Base-by-base conservation (phyloP, 2,113 vertebrate genomes). In the Hoplias malabaricus region DNA sequence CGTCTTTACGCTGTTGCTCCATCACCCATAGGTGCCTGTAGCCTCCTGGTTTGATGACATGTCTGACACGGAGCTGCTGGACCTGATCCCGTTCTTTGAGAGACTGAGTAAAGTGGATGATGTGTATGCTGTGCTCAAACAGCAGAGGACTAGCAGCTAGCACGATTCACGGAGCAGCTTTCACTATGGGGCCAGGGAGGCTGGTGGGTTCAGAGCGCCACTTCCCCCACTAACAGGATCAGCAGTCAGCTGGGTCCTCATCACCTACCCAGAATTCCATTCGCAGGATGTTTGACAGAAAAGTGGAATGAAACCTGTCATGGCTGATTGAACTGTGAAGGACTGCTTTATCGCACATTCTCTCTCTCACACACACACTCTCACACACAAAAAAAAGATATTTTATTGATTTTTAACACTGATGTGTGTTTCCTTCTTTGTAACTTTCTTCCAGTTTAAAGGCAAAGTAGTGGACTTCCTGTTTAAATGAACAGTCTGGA, bases 41-140 rank as follows among this genome's bases (percentile, higher is more conserved):
- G 94, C 91, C 10, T 99, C 98, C 10, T 99, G 98, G 98, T 99
- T 99, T 23, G 96, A 99, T 50, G 97, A 99, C 91, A 97, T 94
- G 95, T 93, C 94, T 0, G 98, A 99, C 92, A 98, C 95, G 0
- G 98, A 99, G 84, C 94, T 99, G 70, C 93, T 98, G 0, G 96
- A 99, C 79, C 94, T 99, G 46, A 91, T 99, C 84, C 98, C 98
- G 1, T 97, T 98, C 91, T 99, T 99, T 3, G 98, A 99, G 90
- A 94, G 94, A 91, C 94, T 99, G 61, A 97, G 95, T 91, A 94
- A 93, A 46, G 95, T 93, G 87, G 96, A 98, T 0, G 93, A 98
- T 1, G 91, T 99, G 70, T 98, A 96, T 43, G 92, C 94, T 70
- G 89, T 96, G 83, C 95, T 99, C 82, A 94, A 94, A 90, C 94